Percentiles rank a stretch among this genome's conserved stretches.
phyloP scores from a whole-genome alignment of 2,113 vertebrate species.

The Blennius ocellaris region DNA sequence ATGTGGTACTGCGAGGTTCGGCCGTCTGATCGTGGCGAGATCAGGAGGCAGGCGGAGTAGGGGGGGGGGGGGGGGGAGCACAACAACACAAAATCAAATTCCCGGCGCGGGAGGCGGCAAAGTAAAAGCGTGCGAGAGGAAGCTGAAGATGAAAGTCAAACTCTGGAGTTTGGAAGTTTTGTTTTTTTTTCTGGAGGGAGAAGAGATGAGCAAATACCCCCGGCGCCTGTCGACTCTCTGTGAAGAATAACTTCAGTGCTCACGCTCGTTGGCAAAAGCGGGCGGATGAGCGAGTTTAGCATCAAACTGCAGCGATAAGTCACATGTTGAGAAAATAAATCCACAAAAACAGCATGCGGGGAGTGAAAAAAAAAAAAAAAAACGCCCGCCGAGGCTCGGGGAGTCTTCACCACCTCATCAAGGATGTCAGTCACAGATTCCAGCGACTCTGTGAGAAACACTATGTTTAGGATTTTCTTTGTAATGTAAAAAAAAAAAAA shows the following conservation, averaged over 20 bases:
- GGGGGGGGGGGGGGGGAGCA: not conserved
- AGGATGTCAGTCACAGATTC: not conserved
- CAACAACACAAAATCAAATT: not conserved
- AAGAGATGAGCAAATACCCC: conserved; percentile 63
- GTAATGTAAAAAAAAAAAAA: no score
- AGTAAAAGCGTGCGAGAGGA: conserved; percentile 51
- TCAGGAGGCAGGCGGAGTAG: conserved; percentile 22
- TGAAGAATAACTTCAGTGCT: conserved; percentile 4
- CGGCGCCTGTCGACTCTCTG: conserved; percentile 59
- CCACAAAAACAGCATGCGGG: conserved; percentile 25
- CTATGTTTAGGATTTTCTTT: no score
- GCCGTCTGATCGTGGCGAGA: not conserved
- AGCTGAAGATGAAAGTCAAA: conserved; percentile 65
- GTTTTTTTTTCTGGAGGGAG: not conserved
- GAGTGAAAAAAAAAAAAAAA: conserved; percentile 14
- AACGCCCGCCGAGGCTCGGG: not conserved
- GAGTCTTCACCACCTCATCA: conserved; percentile 18
- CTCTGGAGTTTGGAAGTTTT: conserved; percentile 55
- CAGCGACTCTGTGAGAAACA: no score
- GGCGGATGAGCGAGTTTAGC: not conserved
- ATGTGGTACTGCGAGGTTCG: not conserved
- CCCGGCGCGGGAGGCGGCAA: conserved; percentile 54
- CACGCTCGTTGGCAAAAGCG: conserved; percentile 40
- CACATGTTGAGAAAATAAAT: conserved; percentile 19
- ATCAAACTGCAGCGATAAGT: conserved; percentile 26